Percentiles rank a stretch among this genome's conserved stretches.
phyloP scores from a whole-genome alignment of 2,888 invertebrate genomes.

The Bruchidius siliquastri region DNA sequence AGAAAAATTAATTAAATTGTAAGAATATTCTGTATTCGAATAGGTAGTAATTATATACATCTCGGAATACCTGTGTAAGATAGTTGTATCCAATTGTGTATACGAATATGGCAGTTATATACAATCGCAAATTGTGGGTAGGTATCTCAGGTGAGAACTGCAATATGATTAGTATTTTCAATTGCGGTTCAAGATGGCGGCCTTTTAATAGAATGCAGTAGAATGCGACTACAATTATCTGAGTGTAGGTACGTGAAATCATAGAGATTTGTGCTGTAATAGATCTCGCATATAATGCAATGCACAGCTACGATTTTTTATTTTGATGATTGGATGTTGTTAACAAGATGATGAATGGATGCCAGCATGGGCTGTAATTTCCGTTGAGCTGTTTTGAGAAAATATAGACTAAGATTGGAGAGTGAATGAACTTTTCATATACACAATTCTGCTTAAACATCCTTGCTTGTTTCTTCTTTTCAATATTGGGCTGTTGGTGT shows the following conservation, averaged over 20 bases:
- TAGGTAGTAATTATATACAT: too few species aligned
- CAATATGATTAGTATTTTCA: too few species aligned
- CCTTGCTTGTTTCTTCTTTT: too few species aligned
- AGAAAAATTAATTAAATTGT: too few species aligned
- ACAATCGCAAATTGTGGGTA: too few species aligned
- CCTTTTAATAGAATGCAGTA: not conserved
- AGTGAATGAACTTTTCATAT: not conserved
- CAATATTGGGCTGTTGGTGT: too few species aligned
- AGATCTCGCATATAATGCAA: not conserved
- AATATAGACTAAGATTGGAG: not conserved
- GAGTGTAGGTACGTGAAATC: not conserved
- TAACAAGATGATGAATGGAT: not conserved
- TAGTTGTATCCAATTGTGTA: too few species aligned
- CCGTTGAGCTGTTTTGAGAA: not conserved
- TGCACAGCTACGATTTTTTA: not conserved
- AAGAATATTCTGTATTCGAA: too few species aligned
- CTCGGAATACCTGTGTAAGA: too few species aligned
- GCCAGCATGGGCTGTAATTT: not conserved
- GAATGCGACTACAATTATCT: not conserved
- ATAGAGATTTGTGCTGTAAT: not conserved
- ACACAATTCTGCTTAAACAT: not conserved
- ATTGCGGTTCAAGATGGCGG: not conserved
- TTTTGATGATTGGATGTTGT: not conserved
- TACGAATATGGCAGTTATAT: too few species aligned
- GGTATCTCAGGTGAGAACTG: too few species aligned